phyloP scores from a whole-genome alignment of 2,797 vertebrate species.

The Malurus leucopterus region DNA sequence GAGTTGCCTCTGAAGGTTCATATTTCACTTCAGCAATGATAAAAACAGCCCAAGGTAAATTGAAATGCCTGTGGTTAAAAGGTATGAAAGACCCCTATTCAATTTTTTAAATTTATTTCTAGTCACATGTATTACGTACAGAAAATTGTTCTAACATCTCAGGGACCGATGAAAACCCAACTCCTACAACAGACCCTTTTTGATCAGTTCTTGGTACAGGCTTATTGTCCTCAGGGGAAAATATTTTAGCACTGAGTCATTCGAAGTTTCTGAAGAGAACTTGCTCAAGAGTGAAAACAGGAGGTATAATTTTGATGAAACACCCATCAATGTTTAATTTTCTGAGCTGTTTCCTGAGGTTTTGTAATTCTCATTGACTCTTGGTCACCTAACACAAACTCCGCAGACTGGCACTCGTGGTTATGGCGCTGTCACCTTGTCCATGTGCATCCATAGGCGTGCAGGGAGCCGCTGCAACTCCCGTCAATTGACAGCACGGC shows the following conservation, averaged over 20 bases:
- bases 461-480: neutral
- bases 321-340: neutral
- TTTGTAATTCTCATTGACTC: neutral
- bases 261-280: neutral
- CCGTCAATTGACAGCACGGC: neutral
- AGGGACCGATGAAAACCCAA: neutral
- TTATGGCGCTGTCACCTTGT: neutral
- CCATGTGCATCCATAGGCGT: neutral
- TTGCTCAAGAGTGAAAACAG: neutral
- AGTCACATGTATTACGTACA: neutral
- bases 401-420: neutral
- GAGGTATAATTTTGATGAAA: neutral
- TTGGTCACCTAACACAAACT: neutral
- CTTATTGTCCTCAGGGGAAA: neutral
- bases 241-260: neutral
- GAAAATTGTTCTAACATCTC: neutral
- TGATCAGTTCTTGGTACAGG: neutral
- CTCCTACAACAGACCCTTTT: neutral
- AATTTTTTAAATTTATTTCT: neutral
- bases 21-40: neutral
- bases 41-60: neutral
- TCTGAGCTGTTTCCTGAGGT: neutral
- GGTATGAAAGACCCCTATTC: neutral
- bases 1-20: neutral
- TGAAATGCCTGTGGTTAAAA: conserved; percentile 10